Percentiles rank a stretch among this genome's conserved stretches.
Evolutionary conservation across 2,888 invertebrate species (phyloP).

Genomic region (Nysson spinosus): DNA sequence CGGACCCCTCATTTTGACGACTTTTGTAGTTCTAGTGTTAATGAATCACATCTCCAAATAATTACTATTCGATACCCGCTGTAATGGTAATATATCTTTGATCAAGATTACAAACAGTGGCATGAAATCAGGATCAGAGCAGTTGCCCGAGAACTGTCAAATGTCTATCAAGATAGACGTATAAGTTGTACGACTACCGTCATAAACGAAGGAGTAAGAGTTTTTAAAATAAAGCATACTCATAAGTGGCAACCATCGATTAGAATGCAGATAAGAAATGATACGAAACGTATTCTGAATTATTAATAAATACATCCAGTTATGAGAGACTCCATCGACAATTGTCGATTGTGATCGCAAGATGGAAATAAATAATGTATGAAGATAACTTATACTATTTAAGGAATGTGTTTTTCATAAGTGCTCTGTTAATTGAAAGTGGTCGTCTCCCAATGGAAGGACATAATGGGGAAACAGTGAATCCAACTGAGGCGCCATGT

Average conservation of each 20-base stretch:
- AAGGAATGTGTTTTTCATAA: not conserved
- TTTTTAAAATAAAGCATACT: too few species aligned
- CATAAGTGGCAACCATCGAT: too few species aligned
- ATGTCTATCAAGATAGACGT: slow-evolving; percentile 17
- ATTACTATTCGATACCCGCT: slow-evolving; percentile 11
- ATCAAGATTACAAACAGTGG: slow-evolving; percentile 15
- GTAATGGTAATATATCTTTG: slow-evolving; percentile 13
- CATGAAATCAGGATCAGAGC: slow-evolving; percentile 14
- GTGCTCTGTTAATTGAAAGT: slow-evolving; percentile 27
- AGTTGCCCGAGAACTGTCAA: slow-evolving; percentile 17
- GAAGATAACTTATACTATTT: slow-evolving; percentile 3
- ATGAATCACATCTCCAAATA: slow-evolving; percentile 15
- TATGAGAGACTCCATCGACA: too few species aligned
- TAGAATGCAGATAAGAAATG: too few species aligned
- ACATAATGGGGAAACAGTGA: not conserved
- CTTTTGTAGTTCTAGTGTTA: too few species aligned
- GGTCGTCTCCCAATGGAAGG: slow-evolving; percentile 4
- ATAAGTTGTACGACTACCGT: too few species aligned
- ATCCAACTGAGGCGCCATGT: not conserved
- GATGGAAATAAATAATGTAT: not conserved
- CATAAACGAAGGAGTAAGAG: too few species aligned
- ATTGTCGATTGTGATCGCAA: too few species aligned
- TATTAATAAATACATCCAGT: too few species aligned
- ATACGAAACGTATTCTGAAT: too few species aligned
- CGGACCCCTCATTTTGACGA: too few species aligned